These are phyloP conservation scores for Drosophila orena DNA, from an alignment of 1,140 invertebrate species.

Conservation along the genomic window DNA sequence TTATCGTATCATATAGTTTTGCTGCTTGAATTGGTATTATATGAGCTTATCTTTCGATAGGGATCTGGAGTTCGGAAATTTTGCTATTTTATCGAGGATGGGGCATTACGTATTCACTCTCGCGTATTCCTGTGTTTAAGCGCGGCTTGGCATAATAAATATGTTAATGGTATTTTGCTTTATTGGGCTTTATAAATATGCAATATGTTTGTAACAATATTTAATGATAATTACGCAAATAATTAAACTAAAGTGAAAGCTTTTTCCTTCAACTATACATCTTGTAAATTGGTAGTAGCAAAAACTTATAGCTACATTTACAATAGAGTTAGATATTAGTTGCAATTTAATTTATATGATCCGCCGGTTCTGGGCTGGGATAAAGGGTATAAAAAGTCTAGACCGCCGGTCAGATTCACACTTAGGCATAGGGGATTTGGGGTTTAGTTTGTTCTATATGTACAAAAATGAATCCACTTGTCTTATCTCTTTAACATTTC, in stretches of 20 bases:
- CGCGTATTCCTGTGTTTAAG: conserved; percentile 62
- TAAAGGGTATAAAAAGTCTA: conserved; percentile 69
- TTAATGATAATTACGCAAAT: conserved; percentile 78
- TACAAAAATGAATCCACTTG: conserved; percentile 38
- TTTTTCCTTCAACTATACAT: conserved; percentile 80
- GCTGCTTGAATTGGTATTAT: conserved; percentile 37
- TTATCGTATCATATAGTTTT: conserved; percentile 64
- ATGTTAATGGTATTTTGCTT: conserved; percentile 60
- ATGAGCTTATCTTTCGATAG: conserved; percentile 21
- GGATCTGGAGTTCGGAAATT: conserved; percentile 52
- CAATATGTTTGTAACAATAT: conserved; percentile 82
- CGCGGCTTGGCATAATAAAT: conserved; percentile 77
- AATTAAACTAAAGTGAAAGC: conserved; percentile 83
- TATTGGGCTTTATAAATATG: conserved; percentile 69
- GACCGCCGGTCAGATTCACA: conserved; percentile 47
- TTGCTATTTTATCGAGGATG: conserved; percentile 57
- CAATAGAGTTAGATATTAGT: conserved; percentile 53
- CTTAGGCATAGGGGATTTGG: conserved; percentile 53
- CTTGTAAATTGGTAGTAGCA: conserved; percentile 82
- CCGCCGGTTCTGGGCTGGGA: conserved; percentile 15
- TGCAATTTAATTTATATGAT: conserved; percentile 29
- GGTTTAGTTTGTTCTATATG: conserved; percentile 62
- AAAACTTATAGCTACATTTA: conserved; percentile 79
- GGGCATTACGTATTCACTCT: conserved; percentile 62
- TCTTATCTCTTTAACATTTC: conserved; percentile 59